Evolutionary conservation across 2,888 invertebrate species (phyloP).

Genomic region (Theretra japonica): DNA sequence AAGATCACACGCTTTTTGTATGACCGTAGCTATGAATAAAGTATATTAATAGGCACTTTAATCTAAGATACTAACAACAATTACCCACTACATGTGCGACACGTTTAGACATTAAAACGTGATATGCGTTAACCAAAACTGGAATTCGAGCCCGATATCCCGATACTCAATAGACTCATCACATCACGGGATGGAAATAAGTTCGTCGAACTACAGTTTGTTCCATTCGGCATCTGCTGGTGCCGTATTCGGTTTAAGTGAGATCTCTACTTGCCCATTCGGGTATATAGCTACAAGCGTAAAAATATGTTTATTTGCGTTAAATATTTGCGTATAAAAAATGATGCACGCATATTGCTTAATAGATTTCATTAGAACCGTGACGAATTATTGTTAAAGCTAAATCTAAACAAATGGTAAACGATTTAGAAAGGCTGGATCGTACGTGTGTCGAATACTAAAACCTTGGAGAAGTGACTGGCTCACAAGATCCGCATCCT

Average conservation of each 20-base stretch:
- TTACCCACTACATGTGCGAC: too few relatives aligned
- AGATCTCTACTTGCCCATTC: not conserved
- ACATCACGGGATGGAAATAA: too few relatives aligned
- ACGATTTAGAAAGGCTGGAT: constrained; percentile 69
- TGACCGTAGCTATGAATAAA: not conserved
- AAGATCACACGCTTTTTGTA: not conserved
- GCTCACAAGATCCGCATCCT: constrained; percentile 72
- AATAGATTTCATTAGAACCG: constrained; percentile 37
- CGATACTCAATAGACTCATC: too few relatives aligned
- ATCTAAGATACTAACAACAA: too few relatives aligned
- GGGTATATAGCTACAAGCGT: not conserved
- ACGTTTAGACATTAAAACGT: too few relatives aligned
- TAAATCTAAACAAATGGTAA: constrained; percentile 47
- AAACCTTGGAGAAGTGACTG: constrained; percentile 75
- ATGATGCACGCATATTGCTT: not conserved
- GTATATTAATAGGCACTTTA: not conserved
- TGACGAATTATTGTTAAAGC: constrained; percentile 42
- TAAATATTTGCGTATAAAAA: not conserved
- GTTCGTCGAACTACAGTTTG: too few relatives aligned
- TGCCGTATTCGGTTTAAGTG: too few relatives aligned
- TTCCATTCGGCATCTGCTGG: too few relatives aligned
- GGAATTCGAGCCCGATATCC: too few relatives aligned
- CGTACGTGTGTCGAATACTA: constrained; percentile 63
- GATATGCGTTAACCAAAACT: too few relatives aligned
- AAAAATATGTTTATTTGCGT: not conserved